Conservation (phyloP, 1,140 invertebrate species). For the Drosophila rhopaloa region DNA sequence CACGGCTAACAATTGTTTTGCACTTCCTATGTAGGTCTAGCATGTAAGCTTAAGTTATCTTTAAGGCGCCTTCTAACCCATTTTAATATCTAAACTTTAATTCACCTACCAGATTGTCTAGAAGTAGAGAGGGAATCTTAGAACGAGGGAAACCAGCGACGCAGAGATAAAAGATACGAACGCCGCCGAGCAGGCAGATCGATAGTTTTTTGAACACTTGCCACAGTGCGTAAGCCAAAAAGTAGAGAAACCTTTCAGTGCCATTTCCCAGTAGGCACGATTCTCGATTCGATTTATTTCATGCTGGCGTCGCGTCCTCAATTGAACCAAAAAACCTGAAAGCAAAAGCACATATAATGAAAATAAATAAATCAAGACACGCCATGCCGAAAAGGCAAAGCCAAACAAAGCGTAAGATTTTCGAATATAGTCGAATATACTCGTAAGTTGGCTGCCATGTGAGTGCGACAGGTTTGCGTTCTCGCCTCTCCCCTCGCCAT, state of each 20-base stretch:
- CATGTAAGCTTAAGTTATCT: slow-evolving; percentile 51
- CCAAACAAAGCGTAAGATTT: slow-evolving; percentile 60
- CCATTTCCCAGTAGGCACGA: slow-evolving; percentile 9
- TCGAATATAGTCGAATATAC: slow-evolving; percentile 34
- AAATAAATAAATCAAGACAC: slow-evolving; percentile 59
- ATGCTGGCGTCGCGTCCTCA: slow-evolving; percentile 30
- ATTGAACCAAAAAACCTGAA: slow-evolving; percentile 19
- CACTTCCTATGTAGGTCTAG: slow-evolving; percentile 25
- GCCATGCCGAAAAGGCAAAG: slow-evolving; percentile 23
- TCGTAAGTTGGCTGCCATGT: slow-evolving; percentile 42
- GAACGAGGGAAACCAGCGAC: slow-evolving; percentile 22
- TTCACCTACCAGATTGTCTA: slow-evolving; percentile 34
- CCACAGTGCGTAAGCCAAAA: slow-evolving; percentile 67
- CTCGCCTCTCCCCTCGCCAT: slow-evolving; percentile 5
- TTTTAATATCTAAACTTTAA: slow-evolving; percentile 18
- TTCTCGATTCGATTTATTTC: slow-evolving; percentile 56
- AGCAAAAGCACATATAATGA: slow-evolving; percentile 15
- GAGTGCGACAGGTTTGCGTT: slow-evolving; percentile 47
- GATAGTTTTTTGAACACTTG: slow-evolving; percentile 27
- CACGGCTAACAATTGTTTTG: slow-evolving; percentile 65
- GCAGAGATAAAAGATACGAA: slow-evolving; percentile 19
- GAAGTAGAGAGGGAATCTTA: slow-evolving; percentile 36
- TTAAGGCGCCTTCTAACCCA: slow-evolving; percentile 18
- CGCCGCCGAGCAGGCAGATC: slow-evolving; percentile 28
- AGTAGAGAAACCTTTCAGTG: slow-evolving; percentile 23